Base-by-base conservation (phyloP, 2,888 invertebrate genomes). In the Sipha maydis region DNA sequence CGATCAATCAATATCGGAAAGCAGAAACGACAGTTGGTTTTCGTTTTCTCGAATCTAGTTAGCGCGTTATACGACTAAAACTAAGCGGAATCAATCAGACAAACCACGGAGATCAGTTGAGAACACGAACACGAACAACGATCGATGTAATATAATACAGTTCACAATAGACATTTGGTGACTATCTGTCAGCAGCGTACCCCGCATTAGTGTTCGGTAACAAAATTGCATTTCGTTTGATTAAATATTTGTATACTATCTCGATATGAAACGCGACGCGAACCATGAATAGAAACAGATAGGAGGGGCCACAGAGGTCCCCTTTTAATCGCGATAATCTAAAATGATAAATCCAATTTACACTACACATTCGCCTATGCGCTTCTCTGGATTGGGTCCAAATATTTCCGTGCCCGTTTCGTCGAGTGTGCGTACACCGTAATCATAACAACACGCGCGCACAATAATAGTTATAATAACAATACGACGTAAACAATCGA, bases 281-380 rank as follows among this genome's bases (percentile, higher is more conserved):
- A 21, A n/a, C 3, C n/a, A 4, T 3, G 3, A 14, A 9, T 5
- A 2, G 69, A 1, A 48, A 11, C 0, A 34, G 0, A 31, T 7
- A 0, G 31, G 28, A 2, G 34, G n/a, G 31, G 28, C 56, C 56
- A 83, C 83, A 83, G 38, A 83, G 83, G 56, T 54, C 38, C 73
- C 73, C 75, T 83, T 48, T 75, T 75, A 83, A 83, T 83, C 83
- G 38, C 75, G 56, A 83, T 75, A 75, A 83, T 83, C 83, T 75
- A 28, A 83, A 83, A 75, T 21, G 75, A 48, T 56, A 56, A 83
- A 83, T 83, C 56, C 56, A 38, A 83, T 83, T 83, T 75, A 38
- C 75, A 38, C 34, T n/a, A n/a, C 56, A 34, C 34, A 19, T 73
- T 25, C n/a, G n/a, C 71, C 69, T 28, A 8, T 25, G 25, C 25